Percentiles rank a stretch among this genome's conserved stretches.
Conservation (phyloP, 1,140 invertebrate genomes). For the Batillaria attramentaria region DNA sequence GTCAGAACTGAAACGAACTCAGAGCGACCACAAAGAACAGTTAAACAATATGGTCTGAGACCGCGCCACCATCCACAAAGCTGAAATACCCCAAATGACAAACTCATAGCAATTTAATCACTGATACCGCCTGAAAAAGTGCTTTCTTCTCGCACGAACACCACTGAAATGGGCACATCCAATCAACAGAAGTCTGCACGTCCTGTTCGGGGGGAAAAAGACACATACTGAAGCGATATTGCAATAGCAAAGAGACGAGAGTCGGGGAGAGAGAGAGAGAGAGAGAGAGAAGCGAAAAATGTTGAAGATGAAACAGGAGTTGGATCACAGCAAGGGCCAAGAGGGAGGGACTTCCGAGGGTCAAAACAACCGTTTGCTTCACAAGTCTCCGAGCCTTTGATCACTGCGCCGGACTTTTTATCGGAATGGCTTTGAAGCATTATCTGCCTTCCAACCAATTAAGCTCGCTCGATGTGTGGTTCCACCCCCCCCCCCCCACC, state of each 20-base stretch:
- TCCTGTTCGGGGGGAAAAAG: neutral
- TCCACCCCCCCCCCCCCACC: neutral
- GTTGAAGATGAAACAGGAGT: too few species aligned
- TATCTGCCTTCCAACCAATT: constrained; percentile 1
- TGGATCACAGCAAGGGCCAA: too few species aligned
- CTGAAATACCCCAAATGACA: too few species aligned
- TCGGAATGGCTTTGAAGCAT: constrained; percentile 12
- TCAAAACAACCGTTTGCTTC: constrained; percentile 11
- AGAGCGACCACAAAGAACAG: too few species aligned
- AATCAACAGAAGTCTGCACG: neutral
- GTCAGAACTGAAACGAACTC: too few species aligned
- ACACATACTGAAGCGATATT: neutral
- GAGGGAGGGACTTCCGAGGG: too few species aligned
- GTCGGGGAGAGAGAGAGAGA: neutral
- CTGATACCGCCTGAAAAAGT: too few species aligned
- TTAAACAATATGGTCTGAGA: too few species aligned
- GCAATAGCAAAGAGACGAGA: neutral
- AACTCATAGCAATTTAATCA: too few species aligned
- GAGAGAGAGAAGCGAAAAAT: neutral
- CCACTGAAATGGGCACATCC: neutral
- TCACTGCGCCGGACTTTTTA: neutral
- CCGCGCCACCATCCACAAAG: too few species aligned
- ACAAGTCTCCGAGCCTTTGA: neutral
- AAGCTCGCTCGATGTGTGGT: too few species aligned
- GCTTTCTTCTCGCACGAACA: too few species aligned